Base-by-base conservation (phyloP, 2,888 invertebrate species). In the Lysandra bellargus region DNA sequence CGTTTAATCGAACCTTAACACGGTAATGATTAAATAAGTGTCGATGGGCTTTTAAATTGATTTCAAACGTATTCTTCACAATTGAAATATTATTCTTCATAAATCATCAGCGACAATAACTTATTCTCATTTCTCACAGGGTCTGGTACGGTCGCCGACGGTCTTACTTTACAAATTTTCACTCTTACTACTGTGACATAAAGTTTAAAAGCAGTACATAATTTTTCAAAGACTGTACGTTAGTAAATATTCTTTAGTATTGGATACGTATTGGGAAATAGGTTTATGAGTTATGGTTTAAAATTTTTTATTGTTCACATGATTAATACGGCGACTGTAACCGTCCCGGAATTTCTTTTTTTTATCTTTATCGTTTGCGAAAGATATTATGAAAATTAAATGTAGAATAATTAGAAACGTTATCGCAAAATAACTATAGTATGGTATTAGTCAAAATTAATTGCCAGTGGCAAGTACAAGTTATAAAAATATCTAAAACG, bases 211-310 rank as follows among this genome's bases (percentile, higher is more conserved):
- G 1, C 1, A 14, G 4, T 14, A 14, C 3, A 53, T 0, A 53
- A 3, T 14, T 4, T 53, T 14, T 53, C 4, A 1, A 17, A 17
- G 17, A 17, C 57, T 17, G 17, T 61, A 61, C 61, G 61, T 61
- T 7, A 23, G 61, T 9, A 23, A 61, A 61, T 61, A 61, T 61
- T 69, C 2, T 69, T 9, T 23, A 4, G 69, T 69, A 37, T 33
- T 14, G 69, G 64, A 17, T 23, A 69, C 69, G 33, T 64, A 64
- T 69, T 69, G 69, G 69, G 69, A 69, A 69, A 69, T 37, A 69
- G 69, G 69, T 69, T 69, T 69, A 69, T 69, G 69, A 33, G 17
- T 69, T 69, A 69, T 69, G 37, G 69, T 69, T 69, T 37, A 14
- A 69, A 37, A 69, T 17, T 69, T 17, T 69, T 69, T 69, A 69